Percentiles rank a stretch among this genome's conserved stretches.
phyloP scores from a whole-genome alignment of 2,888 invertebrate species.

The Cephonodes hylas region DNA sequence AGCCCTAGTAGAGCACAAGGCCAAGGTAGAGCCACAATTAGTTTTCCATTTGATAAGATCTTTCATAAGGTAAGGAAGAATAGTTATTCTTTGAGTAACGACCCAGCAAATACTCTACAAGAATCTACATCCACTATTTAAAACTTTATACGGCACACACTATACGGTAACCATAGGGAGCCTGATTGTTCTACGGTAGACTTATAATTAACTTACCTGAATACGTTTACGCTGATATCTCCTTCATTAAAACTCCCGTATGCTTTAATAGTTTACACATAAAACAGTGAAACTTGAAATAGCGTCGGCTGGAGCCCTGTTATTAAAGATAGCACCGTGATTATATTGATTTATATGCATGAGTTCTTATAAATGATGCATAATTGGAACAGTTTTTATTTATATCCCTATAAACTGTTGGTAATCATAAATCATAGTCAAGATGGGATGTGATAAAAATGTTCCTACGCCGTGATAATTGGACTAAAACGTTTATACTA shows the following conservation, averaged over 20 bases:
- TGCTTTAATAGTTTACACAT: background rate
- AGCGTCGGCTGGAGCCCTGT: conserved; percentile 35
- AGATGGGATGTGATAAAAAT: conserved; percentile 36
- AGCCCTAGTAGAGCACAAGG: too few relatives aligned
- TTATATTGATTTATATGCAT: conserved; percentile 74
- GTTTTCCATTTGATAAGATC: too few relatives aligned
- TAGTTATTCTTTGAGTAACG: too few relatives aligned
- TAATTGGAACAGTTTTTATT: conserved; percentile 63
- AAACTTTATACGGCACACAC: too few relatives aligned
- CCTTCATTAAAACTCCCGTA: background rate
- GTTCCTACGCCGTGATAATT: conserved; percentile 36
- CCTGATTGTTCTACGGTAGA: too few relatives aligned
- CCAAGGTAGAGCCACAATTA: too few relatives aligned
- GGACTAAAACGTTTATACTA: background rate
- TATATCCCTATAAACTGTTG: conserved; percentile 51
- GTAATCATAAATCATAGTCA: conserved; percentile 63
- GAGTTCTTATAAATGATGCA: conserved; percentile 65
- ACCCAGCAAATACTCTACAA: too few relatives aligned
- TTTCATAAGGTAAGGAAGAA: too few relatives aligned
- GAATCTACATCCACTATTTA: too few relatives aligned
- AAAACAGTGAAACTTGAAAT: background rate
- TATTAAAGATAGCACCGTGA: conserved; percentile 56
- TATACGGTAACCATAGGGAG: too few relatives aligned
- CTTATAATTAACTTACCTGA: background rate
- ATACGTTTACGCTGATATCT: background rate